Percentiles rank a stretch among this genome's conserved stretches.
Conservation (phyloP, 1,140 invertebrate genomes). For the Stratiolaelaps scimitus region DNA sequence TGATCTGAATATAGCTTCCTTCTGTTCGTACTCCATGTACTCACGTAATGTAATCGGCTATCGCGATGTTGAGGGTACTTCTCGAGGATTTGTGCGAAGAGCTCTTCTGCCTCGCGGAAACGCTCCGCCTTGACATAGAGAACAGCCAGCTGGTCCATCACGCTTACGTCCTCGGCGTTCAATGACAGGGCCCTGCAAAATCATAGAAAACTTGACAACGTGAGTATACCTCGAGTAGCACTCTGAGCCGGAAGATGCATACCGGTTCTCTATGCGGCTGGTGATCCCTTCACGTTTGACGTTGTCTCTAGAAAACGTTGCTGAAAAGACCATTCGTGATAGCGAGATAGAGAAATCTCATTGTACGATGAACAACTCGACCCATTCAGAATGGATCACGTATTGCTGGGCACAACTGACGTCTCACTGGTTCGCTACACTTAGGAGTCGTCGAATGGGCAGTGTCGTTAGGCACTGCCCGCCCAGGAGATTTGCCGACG, state of each 20-base stretch:
- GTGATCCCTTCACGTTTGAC: too few species aligned
- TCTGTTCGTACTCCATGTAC: constrained; percentile 30
- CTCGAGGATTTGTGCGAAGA: constrained; percentile 35
- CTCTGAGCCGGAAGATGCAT: not conserved
- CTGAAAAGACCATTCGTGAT: not conserved
- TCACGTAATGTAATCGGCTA: constrained; percentile 39
- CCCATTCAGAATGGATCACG: too few species aligned
- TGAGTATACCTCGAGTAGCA: not conserved
- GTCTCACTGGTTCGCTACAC: too few species aligned
- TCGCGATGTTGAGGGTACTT: constrained; percentile 36
- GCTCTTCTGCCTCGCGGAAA: constrained; percentile 35
- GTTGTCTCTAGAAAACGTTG: too few species aligned
- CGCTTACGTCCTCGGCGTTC: constrained; percentile 34
- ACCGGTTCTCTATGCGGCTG: too few species aligned
- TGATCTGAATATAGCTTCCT: too few species aligned
- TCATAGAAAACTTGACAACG: not conserved
- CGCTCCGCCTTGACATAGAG: constrained; percentile 38
- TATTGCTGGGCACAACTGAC: too few species aligned
- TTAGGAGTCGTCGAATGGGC: too few species aligned
- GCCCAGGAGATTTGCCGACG: too few species aligned
- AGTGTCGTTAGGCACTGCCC: too few species aligned
- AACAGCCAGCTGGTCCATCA: constrained; percentile 38
- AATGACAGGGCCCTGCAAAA: constrained; percentile 37
- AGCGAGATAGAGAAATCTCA: not conserved
- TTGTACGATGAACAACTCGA: too few species aligned